Evolutionary conservation across 2,797 vertebrate genomes (phyloP).

Genomic region (Poecilia gillii): DNA sequence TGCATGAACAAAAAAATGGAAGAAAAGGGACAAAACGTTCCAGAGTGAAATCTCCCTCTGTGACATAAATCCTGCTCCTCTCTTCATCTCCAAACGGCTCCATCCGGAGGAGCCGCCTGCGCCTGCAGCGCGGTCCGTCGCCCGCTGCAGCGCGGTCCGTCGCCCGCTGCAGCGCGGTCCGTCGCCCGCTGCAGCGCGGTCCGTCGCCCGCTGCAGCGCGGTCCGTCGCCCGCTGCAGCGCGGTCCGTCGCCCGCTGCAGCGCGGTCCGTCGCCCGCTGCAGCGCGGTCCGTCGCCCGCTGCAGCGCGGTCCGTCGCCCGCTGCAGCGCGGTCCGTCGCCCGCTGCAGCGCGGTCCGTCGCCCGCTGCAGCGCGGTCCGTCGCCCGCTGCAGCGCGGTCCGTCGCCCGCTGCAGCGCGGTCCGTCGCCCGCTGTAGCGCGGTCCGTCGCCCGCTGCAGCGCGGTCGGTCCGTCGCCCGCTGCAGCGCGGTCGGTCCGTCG

Average conservation of each 20-base stretch:
- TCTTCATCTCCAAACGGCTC: conserved; percentile 19
- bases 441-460: too few relatives aligned
- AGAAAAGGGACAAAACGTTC: neutral
- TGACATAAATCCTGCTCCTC: neutral
- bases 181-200: too few relatives aligned
- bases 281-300: neutral
- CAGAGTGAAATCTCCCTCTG: neutral
- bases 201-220: too few relatives aligned
- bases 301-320: conserved; percentile 1
- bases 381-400: conserved; percentile 9
- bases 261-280: neutral
- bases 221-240: too few relatives aligned
- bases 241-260: conserved; percentile 1
- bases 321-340: conserved; percentile 3
- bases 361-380: conserved; percentile 7
- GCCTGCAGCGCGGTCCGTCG: conserved; percentile 8
- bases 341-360: conserved; percentile 8
- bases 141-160: too few relatives aligned
- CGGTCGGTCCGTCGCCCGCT: too few relatives aligned
- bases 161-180: too few relatives aligned
- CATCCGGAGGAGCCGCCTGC: conserved; percentile 4
- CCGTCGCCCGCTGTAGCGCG: too few relatives aligned
- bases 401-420: conserved; percentile 7
- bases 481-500: too few relatives aligned
- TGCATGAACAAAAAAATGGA: neutral